Conservation (phyloP, 2,888 invertebrate genomes). For the Platycheirus rosarum region DNA sequence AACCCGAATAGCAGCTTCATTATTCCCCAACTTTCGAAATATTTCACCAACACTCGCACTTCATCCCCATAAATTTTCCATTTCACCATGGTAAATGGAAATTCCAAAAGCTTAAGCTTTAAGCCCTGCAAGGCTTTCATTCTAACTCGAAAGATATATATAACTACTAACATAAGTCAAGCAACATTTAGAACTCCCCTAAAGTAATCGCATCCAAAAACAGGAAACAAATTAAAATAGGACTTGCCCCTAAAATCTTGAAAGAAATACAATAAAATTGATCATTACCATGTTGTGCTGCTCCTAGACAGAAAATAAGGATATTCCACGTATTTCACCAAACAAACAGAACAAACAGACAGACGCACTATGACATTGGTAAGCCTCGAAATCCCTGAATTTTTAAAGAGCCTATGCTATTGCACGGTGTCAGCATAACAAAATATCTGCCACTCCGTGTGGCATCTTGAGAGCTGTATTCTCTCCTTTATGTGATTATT, state of each 20-base stretch:
- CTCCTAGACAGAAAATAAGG: not conserved
- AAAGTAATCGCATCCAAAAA: no score
- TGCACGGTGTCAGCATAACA: not conserved
- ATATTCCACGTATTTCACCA: not conserved
- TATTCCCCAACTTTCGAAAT: constrained; percentile 1
- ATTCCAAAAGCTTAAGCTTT: not conserved
- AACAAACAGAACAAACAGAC: not conserved
- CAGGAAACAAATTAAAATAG: not conserved
- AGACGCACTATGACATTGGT: not conserved
- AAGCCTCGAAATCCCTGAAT: constrained; percentile 2
- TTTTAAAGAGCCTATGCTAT: constrained; percentile 5
- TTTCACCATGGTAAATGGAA: constrained; percentile 6
- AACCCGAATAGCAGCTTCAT: not conserved
- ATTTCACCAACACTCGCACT: not conserved
- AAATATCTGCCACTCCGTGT: not conserved
- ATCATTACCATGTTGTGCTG: constrained; percentile 10
- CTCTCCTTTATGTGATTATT: constrained; percentile 46
- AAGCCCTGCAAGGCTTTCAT: not conserved
- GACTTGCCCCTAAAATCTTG: not conserved
- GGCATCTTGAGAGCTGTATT: constrained; percentile 8
- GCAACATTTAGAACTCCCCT: no score
- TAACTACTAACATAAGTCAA: not conserved
- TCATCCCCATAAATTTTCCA: constrained; percentile 1
- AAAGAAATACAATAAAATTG: constrained; percentile 15
- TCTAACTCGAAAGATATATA: not conserved